These are phyloP conservation scores for Onthophagus sagittarius DNA, from an alignment of 2,888 invertebrate genomes.

Conservation along the genomic window DNA sequence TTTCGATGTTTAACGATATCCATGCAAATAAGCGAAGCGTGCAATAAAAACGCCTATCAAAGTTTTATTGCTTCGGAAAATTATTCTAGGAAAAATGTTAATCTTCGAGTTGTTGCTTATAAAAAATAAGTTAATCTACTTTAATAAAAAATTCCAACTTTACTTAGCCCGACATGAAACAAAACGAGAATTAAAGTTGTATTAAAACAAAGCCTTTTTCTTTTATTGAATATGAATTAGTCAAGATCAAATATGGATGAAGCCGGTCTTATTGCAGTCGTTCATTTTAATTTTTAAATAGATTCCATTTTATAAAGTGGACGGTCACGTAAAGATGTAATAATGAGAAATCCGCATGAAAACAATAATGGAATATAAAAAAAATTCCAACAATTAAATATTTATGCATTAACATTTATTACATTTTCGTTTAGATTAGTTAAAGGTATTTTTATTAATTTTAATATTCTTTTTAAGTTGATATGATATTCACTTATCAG, in stretches of 20 bases:
- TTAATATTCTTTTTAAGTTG: too few relatives aligned
- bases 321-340: not conserved
- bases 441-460: too few relatives aligned
- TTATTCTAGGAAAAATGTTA: not conserved
- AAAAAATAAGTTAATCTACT: not conserved
- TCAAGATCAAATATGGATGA: not conserved
- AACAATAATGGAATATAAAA: too few relatives aligned
- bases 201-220: not conserved
- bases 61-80: not conserved
- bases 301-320: not conserved
- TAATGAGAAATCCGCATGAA: not conserved
- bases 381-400: too few relatives aligned
- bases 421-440: too few relatives aligned
- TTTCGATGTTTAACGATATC: not conserved
- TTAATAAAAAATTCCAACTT: not conserved
- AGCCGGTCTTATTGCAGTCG: not conserved
- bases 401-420: too few relatives aligned
- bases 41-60: not conserved
- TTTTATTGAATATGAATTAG: not conserved
- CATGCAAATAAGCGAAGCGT: not conserved
- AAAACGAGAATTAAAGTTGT: not conserved
- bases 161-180: not conserved
- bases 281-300: not conserved
- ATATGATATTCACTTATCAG: too few relatives aligned
- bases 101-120: not conserved